Evolutionary conservation across 2,888 invertebrate species (phyloP), one percentile per base, ranked within the genome.

Genomic region (Chouioia cunea): DNA sequence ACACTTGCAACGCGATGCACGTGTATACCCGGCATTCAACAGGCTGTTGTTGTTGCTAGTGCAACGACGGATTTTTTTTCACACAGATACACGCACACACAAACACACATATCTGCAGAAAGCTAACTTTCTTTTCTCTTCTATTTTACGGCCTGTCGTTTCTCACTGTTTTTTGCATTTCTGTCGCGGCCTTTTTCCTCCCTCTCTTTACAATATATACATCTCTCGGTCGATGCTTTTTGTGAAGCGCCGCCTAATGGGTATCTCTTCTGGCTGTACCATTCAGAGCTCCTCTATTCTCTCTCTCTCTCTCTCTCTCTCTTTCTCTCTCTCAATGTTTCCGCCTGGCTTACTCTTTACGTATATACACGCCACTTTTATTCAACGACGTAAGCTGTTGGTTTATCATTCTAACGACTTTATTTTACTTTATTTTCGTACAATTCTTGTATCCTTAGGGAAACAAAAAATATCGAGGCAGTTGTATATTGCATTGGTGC

Each of bases 1-100:
- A 27, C 27, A 27, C 6, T 57, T 57, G 43, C 16, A 52, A 23
- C 46, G 54, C 23, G 63, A 64, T 64, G 54, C 46, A 46, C 47
- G 56, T 47, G 56, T 47, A 44, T 27, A 18, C 20, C 20, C 50
- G 43, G 43, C 36, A 62, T 67, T 67, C 56, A 67, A 60, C 60
- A 48, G 48, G 54, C 67, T 48, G 27, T 6, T 27, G 27, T 6
- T 27, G 27, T 6, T 27, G 27, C 27, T 27, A 27, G 4, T 27
- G 20, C 47, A 56, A 43, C 47, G 23, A 18, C 6, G 27, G 27
- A 27, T 6, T 27, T 27, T 27, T 27, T 27, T 6, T 6, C 6
- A 3, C 27, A 4, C 27, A 27, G 27, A 27, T 6, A 27, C 27
- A 6, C 3, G 6, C 27, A 6, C 27, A 27, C 27, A 27, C 27